Percentiles rank a stretch among this genome's conserved stretches.
These are phyloP conservation scores for Netelia inedita DNA, from an alignment of 2,888 invertebrate species.

Conservation along the genomic window DNA sequence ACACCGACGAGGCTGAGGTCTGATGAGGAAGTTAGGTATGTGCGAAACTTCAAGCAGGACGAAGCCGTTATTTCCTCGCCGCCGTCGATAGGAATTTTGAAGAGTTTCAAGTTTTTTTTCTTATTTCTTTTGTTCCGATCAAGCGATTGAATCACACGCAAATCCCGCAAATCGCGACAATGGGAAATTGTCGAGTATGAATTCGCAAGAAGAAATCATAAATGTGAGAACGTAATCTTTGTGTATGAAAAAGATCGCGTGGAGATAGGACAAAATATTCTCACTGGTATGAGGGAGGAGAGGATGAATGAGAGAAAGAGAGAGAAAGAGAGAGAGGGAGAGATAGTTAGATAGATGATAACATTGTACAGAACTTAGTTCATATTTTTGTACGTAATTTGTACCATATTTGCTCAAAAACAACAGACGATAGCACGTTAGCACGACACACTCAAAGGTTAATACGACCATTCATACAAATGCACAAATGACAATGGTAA, in stretches of 20 bases:
- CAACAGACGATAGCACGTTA: slow-evolving; percentile 50
- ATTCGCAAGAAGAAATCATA: not conserved
- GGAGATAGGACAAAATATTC: not conserved
- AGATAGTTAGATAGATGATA: not conserved
- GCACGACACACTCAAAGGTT: not conserved
- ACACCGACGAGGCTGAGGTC: slow-evolving; percentile 75
- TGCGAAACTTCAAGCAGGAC: not conserved
- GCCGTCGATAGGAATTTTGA: not conserved
- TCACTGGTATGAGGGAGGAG: not conserved
- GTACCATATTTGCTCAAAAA: slow-evolving; percentile 76
- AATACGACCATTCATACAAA: not conserved
- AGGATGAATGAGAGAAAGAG: too few relatives aligned
- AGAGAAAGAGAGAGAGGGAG: not conserved
- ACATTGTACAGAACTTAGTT: slow-evolving; percentile 70
- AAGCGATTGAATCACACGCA: not conserved
- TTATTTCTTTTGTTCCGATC: not conserved
- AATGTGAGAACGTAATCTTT: not conserved
- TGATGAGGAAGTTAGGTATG: slow-evolving; percentile 65
- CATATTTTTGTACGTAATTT: slow-evolving; percentile 76
- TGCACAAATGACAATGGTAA: slow-evolving; percentile 25
- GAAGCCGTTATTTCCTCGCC: not conserved
- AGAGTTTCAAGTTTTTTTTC: slow-evolving; percentile 1
- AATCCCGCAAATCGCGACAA: not conserved
- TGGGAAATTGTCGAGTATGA: slow-evolving; percentile 2
- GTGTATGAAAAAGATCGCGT: not conserved